These are phyloP conservation scores for Podocnemis expansa DNA, from an alignment of 2,113 vertebrate genomes.

Conservation along the genomic window DNA sequence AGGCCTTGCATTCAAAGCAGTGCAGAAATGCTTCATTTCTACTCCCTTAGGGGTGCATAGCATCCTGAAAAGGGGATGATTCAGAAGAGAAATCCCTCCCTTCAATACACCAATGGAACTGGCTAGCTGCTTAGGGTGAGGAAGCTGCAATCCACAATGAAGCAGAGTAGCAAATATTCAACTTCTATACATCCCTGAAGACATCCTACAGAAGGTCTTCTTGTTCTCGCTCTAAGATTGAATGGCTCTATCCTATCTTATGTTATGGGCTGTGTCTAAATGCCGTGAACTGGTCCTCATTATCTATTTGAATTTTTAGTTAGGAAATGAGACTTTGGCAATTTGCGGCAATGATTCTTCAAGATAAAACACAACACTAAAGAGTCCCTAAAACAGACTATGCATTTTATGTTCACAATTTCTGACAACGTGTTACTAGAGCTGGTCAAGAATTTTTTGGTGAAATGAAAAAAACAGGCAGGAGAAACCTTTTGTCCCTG, in stretches of 20 bases:
- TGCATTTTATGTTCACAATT: too few relatives aligned
- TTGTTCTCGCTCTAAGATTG: neutral
- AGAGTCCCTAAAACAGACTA: neutral
- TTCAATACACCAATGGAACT: neutral
- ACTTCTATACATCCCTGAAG: neutral
- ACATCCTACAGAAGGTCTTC: neutral
- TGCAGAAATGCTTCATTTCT: neutral
- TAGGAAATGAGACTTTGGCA: neutral
- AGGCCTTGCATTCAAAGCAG: neutral
- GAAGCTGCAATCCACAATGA: neutral
- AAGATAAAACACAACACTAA: neutral
- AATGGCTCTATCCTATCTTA: neutral
- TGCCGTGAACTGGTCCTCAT: neutral
- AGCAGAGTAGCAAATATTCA: neutral
- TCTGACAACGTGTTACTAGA: too few relatives aligned
- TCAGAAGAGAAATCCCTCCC: neutral
- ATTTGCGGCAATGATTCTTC: neutral
- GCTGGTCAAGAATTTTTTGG: too few relatives aligned
- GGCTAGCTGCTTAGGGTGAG: neutral
- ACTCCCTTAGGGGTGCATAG: neutral
- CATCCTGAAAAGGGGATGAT: neutral
- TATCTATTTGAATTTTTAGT: neutral
- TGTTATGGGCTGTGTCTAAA: neutral
- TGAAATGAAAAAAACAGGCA: too few relatives aligned
- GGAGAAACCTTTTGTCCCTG: too few relatives aligned